Conservation (phyloP, 2,888 invertebrate species). For the Pristionchus fissidentatus region DNA sequence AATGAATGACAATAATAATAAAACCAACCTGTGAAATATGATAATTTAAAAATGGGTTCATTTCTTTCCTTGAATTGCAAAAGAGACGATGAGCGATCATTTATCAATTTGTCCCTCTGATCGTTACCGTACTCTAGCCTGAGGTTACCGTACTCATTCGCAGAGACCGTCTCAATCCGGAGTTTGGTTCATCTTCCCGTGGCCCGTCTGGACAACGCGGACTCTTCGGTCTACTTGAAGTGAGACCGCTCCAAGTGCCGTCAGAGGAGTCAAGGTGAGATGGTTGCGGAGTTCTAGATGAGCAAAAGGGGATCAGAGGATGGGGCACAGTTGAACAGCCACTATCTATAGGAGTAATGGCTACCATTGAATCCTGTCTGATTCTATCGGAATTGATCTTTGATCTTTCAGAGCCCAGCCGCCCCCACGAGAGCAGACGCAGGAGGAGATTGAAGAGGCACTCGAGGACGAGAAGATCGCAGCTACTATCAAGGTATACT, state of each 20-base stretch:
- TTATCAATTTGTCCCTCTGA: too few relatives aligned
- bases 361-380: too few relatives aligned
- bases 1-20: too few relatives aligned
- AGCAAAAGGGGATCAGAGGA: neutral
- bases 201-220: neutral
- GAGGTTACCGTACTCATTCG: constrained; percentile 52
- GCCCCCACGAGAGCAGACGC: neutral
- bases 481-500: neutral
- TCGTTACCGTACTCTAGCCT: too few relatives aligned
- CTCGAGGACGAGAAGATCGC: neutral
- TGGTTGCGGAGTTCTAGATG: neutral
- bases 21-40: too few relatives aligned
- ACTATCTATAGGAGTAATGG: too few relatives aligned
- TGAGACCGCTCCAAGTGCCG: neutral
- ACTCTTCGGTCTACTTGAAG: neutral
- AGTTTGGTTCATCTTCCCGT: neutral
- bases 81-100: too few relatives aligned
- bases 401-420: neutral
- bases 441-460: neutral
- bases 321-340: too few relatives aligned
- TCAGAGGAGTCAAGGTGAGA: neutral
- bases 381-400: too few relatives aligned
- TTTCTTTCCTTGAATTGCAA: too few relatives aligned
- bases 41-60: too few relatives aligned
- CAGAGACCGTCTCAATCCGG: constrained; percentile 25